A percentile compares a stretch with the other conserved stretches of the same genome.
phyloP scores from a whole-genome alignment of 2,797 vertebrate genomes.

The Rhinella marina region DNA sequence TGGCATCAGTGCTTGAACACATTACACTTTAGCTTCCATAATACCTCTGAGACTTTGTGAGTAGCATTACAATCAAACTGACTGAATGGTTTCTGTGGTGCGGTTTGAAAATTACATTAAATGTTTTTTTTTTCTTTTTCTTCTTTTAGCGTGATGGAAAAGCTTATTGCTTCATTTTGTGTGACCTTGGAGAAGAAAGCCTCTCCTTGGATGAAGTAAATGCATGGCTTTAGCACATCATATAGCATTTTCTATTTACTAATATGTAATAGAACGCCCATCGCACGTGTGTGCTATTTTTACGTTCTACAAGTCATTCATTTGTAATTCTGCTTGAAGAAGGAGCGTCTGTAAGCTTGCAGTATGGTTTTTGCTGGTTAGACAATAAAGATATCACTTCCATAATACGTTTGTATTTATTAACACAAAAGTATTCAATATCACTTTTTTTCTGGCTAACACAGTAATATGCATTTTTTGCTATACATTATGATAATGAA shows the following conservation, averaged over 20 bases:
- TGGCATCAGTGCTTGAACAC: conserved; percentile 59
- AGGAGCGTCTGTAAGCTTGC: no score
- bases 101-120: conserved; percentile 52
- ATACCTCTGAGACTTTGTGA: conserved; percentile 53
- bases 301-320: not conserved
- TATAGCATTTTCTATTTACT: conserved; percentile 28
- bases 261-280: not conserved
- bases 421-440: no score
- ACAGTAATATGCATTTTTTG: no score
- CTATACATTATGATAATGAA: no score
- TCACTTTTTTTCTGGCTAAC: no score
- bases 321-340: not conserved
- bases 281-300: not conserved
- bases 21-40: conserved; percentile 60
- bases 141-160: conserved; percentile 46
- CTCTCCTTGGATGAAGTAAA: conserved; percentile 34
- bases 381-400: no score
- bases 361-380: no score
- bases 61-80: conserved; percentile 60
- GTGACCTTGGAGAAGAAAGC: conserved; percentile 42
- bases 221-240: conserved; percentile 1
- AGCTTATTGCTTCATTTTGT: conserved; percentile 50
- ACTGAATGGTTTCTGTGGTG: conserved; percentile 54
- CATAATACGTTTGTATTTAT: no score
- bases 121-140: conserved; percentile 49